Base-by-base conservation (phyloP, 2,888 invertebrate genomes). In the Meandrusa payeni region DNA sequence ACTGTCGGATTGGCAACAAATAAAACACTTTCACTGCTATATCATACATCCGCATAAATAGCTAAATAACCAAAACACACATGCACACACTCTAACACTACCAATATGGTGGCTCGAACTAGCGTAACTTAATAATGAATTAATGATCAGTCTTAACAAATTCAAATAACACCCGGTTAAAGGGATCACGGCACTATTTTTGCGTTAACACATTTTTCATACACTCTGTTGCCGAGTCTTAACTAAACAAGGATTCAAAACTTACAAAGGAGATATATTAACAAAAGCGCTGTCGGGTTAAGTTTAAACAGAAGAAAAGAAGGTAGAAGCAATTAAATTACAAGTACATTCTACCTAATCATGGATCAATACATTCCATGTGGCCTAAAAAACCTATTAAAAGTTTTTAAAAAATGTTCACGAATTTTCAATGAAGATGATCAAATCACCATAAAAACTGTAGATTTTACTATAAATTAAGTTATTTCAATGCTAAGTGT, bases 141-240 rank as follows among this genome's bases (percentile, higher is more conserved):
- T 80, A 83, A 80, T 80, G 83, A 85, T 86, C 86, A 86, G 86
- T 86, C 86, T 86, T 86, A 75, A 80, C 75, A 64, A 77, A 78
- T 71, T 68, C 67, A 67, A 65, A 66, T 69, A 73, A 69, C 61
- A 72, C 64, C 47, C 39, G 52, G 37, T n/a, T n/a, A 22, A 38
- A 24, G 55, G 67, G 69, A 66, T 58, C 72, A 70, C 66, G 65
- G 61, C 68, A 66, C 69, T 71, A 66, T 69, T 59, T 62, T 64
- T 66, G 68, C 66, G 60, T 69, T 46, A 52, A 51, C 67, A 64
- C 59, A 64, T 67, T 68, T 58, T 62, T 55, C 42, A n/a, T 59
- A 65, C 65, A 80, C 85, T 83, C 83, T 86, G 83, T 79, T 69
- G 55, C 85, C 76, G 85, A 85, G 85, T 81, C 83, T 9, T 55